These are phyloP conservation scores for Oryzias woworae DNA, from an alignment of 2,113 vertebrate genomes.

Conservation along the genomic window DNA sequence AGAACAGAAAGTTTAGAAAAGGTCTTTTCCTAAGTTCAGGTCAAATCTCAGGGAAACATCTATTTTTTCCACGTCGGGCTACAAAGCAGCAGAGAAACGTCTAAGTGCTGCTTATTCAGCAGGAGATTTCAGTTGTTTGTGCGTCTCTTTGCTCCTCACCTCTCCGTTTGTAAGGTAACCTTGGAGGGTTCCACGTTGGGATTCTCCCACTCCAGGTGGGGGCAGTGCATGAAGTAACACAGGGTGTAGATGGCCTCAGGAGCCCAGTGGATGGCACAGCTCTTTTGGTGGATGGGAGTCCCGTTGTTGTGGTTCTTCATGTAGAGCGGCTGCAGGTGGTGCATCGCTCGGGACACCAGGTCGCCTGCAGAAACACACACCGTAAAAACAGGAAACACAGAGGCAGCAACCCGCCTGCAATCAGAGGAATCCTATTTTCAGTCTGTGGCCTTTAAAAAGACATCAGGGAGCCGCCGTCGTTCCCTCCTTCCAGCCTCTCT, in stretches of 20 bases:
- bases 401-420: neutral
- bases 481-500: conserved; percentile 32
- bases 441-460: conserved; percentile 47
- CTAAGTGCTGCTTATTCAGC: no score
- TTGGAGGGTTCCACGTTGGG: conserved; percentile 96
- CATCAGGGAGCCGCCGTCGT: conserved; percentile 26
- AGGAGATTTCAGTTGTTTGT: neutral
- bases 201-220: conserved; percentile 98
- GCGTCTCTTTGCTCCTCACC: conserved; percentile 66
- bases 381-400: conserved; percentile 1
- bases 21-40: no score
- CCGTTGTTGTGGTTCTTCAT: conserved; percentile 88
- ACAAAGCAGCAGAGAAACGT: no score
- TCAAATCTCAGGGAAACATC: no score
- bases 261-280: conserved; percentile 87
- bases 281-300: conserved; percentile 89
- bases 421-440: conserved; percentile 22
- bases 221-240: conserved; percentile 99
- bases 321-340: conserved; percentile 92
- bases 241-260: conserved; percentile 95
- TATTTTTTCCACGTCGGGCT: no score
- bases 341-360: conserved; percentile 95
- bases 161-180: conserved; percentile 92
- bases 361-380: conserved; percentile 80
- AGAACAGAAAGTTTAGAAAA: no score